These are phyloP conservation scores for Petrocephalus schoutedeni DNA, from an alignment of 2,797 vertebrate genomes.

Conservation along the genomic window DNA sequence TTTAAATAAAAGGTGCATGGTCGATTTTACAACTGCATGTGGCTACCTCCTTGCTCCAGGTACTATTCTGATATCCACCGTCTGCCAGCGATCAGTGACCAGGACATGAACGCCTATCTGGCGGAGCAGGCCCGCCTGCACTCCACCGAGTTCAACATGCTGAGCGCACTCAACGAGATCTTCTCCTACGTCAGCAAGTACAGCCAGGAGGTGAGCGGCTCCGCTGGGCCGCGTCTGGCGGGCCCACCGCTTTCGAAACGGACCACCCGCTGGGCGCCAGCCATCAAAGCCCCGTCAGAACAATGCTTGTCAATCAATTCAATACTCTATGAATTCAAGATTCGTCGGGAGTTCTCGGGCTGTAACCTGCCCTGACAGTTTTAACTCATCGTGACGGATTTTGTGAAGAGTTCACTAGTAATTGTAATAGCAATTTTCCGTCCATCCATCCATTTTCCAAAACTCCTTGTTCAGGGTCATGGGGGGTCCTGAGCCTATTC, in stretches of 20 bases:
- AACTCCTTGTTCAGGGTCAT: too few species aligned
- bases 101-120: constrained; percentile 96
- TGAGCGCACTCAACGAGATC: constrained; percentile 89
- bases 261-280: not conserved
- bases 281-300: not conserved
- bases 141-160: constrained; percentile 82
- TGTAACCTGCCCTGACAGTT: not conserved
- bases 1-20: not conserved
- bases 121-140: constrained; percentile 91
- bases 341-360: not conserved
- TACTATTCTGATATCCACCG: constrained; percentile 92
- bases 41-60: constrained; percentile 67
- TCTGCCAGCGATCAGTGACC: constrained; percentile 91
- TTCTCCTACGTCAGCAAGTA: constrained; percentile 91
- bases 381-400: not conserved
- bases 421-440: not conserved
- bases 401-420: not conserved
- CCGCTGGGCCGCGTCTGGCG: too few species aligned
- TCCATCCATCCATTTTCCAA: too few species aligned
- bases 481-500: too few species aligned
- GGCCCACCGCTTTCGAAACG: not conserved
- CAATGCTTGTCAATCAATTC: not conserved
- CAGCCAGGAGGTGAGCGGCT: constrained; percentile 75
- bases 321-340: not conserved
- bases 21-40: not conserved